These are phyloP conservation scores for Acanthurus lineatus DNA, from an alignment of 2,797 vertebrate species.

Conservation along the genomic window DNA sequence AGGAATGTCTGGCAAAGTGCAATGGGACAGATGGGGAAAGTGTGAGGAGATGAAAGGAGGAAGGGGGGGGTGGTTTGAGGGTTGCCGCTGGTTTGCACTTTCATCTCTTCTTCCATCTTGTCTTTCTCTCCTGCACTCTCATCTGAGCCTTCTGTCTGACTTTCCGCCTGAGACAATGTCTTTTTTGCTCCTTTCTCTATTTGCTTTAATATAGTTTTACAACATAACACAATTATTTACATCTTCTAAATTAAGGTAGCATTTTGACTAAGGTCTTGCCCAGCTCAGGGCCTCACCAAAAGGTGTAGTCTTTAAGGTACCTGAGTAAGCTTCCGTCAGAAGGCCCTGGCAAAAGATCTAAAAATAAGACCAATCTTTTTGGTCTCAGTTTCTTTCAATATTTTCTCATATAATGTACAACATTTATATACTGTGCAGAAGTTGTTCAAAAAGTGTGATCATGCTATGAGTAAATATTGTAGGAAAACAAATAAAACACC, in stretches of 20 bases:
- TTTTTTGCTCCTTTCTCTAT: neutral
- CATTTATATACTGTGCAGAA: too few species aligned
- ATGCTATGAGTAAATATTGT: too few species aligned
- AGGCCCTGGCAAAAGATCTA: too few species aligned
- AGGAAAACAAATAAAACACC: too few species aligned
- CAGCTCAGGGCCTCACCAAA: neutral
- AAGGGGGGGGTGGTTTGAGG: neutral
- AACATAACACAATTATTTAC: neutral
- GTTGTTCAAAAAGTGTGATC: too few species aligned
- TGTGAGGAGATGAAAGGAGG: slow-evolving; percentile 5
- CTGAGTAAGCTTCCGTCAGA: too few species aligned
- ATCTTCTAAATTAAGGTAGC: neutral
- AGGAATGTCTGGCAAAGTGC: neutral
- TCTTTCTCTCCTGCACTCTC: neutral
- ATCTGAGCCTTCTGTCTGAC: slow-evolving; percentile 7
- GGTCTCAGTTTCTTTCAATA: too few species aligned
- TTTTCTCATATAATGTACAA: too few species aligned
- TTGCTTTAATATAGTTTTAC: neutral
- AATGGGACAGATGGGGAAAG: slow-evolving; percentile 1
- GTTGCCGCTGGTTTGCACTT: slow-evolving; percentile 3
- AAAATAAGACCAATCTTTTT: too few species aligned
- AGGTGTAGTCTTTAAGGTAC: too few species aligned
- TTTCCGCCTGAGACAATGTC: neutral
- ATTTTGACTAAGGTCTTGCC: neutral
- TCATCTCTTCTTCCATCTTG: slow-evolving; percentile 9